A percentile compares a stretch with the other conserved stretches of the same genome.
Evolutionary conservation across 2,888 invertebrate species (phyloP).

Genomic region (Lycaena phlaeas): DNA sequence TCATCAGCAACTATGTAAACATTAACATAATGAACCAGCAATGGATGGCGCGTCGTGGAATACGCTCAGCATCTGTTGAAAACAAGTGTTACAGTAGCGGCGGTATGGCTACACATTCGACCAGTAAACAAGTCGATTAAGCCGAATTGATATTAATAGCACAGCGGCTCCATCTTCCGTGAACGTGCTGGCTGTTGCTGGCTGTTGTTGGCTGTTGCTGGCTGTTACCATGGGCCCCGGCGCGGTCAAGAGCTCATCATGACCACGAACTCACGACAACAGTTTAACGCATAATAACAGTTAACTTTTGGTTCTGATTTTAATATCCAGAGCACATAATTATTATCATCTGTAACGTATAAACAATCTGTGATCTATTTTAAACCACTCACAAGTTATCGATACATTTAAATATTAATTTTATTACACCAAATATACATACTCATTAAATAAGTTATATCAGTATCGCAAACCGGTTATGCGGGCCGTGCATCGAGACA

Average conservation of each 20-base stretch:
- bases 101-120: background rate
- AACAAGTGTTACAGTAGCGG: background rate
- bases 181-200: too few species aligned
- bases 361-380: background rate
- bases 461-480: conserved; percentile 7
- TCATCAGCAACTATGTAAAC: background rate
- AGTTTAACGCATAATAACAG: too few species aligned
- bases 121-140: background rate
- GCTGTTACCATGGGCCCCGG: background rate
- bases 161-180: background rate
- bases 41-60: background rate
- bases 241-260: too few species aligned
- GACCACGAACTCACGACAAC: too few species aligned
- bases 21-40: background rate
- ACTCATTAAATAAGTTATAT: background rate
- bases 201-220: too few species aligned
- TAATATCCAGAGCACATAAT: too few species aligned
- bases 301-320: too few species aligned
- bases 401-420: conserved; percentile 6
- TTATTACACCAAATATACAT: background rate
- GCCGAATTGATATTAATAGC: background rate
- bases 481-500: background rate
- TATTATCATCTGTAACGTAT: too few species aligned
- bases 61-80: background rate
- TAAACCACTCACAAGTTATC: background rate